Conservation (phyloP, 2,888 invertebrate genomes). For the Campopleginae sp. region DNA sequence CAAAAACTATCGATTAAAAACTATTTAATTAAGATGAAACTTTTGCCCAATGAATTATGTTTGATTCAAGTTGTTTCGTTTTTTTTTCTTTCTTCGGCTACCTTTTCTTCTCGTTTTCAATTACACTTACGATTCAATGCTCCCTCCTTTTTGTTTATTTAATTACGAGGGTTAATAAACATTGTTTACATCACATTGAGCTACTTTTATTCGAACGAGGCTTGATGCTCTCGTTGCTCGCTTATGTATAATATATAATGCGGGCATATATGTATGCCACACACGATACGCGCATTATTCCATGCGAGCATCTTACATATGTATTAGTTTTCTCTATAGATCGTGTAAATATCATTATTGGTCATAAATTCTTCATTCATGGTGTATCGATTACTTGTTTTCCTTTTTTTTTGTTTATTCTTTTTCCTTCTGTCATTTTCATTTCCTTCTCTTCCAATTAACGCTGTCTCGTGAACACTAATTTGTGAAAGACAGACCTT, state of each 20-base stretch:
- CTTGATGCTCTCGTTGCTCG: conserved; percentile 34
- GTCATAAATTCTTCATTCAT: conserved; percentile 63
- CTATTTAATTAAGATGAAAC: neutral
- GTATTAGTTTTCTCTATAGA: conserved; percentile 47
- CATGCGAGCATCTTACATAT: conserved; percentile 45
- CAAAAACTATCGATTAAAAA: conserved; percentile 11
- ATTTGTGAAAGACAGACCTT: conserved; percentile 35
- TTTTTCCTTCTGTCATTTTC: neutral
- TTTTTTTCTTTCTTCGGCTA: neutral
- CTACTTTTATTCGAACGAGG: conserved; percentile 62
- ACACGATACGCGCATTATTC: conserved; percentile 34
- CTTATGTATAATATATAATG: conserved; percentile 22
- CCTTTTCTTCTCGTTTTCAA: neutral
- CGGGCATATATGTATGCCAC: conserved; percentile 42
- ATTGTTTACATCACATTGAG: conserved; percentile 66
- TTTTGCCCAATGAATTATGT: neutral
- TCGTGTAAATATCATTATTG: conserved; percentile 60
- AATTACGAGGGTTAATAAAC: conserved; percentile 60
- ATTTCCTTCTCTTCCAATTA: neutral
- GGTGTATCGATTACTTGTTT: conserved; percentile 36
- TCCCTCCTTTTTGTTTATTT: conserved; percentile 7
- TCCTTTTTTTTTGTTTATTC: neutral
- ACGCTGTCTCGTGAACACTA: neutral
- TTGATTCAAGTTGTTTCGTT: conserved; percentile 38
- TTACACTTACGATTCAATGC: conserved; percentile 8